Evolutionary conservation across 2,113 vertebrate genomes (phyloP).

Genomic region (Gavialis gangeticus): DNA sequence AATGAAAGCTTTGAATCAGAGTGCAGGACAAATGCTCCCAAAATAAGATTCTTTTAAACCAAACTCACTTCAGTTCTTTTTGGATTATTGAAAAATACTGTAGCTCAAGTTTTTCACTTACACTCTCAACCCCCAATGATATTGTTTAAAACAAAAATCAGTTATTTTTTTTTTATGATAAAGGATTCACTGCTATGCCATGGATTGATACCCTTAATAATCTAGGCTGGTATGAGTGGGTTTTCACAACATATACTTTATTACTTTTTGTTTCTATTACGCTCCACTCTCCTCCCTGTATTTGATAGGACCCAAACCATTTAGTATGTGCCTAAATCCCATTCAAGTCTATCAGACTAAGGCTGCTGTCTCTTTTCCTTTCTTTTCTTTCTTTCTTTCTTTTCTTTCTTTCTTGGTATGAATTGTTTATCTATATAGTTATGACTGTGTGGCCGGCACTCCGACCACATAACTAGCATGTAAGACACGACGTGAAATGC

Average conservation of each 20-base stretch:
- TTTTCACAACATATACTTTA: neutral
- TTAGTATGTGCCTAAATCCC: too few species aligned
- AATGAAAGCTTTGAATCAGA: neutral
- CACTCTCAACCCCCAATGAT: neutral
- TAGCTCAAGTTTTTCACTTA: neutral
- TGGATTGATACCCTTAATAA: constrained; percentile 23
- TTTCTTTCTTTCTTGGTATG: neutral
- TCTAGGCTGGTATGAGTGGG: neutral
- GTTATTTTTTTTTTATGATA: neutral
- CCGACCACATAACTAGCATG: too few species aligned
- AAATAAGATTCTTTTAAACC: neutral
- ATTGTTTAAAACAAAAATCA: neutral
- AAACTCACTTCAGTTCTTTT: neutral
- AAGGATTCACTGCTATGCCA: neutral
- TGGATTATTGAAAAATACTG: neutral
- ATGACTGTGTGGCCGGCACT: too few species aligned
- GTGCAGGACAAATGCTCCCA: neutral
- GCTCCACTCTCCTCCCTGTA: too few species aligned
- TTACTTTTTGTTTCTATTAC: too few species aligned
- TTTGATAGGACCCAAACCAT: too few species aligned
- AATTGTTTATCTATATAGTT: too few species aligned
- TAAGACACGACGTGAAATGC: too few species aligned
- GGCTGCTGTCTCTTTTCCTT: neutral
- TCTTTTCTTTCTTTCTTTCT: neutral
- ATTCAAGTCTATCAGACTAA: too few species aligned